Evolutionary conservation across 2,113 vertebrate genomes (phyloP), one percentile per base, ranked within the genome.

Genomic region (Carettochelys insculpta): DNA sequence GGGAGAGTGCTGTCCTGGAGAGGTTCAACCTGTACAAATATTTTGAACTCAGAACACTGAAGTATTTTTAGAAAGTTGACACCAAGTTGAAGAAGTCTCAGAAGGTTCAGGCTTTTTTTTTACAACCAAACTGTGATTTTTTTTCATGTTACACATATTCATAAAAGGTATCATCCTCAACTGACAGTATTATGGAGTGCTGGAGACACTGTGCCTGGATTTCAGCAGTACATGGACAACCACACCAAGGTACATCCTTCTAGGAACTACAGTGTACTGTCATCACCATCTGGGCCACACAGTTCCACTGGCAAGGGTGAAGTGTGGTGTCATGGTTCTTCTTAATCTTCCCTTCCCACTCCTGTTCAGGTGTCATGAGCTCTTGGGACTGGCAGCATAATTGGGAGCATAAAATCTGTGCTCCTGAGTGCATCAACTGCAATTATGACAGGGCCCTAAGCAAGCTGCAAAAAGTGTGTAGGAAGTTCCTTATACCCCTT

Each of bases 141-240:
- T 90, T 77, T 73, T 83, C 81, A 92, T 52, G 45, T 12, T 82
- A 82, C 61, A 16, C 90, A 75, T 84, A 88, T 71, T 84, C 61
- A 56, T 43, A 93, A 10, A 14, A 94, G 54, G 43, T 17, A 84
- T 27, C 38, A 25, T 48, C 11, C 43, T 14, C 61, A 5, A 79
- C 85, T 83, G 9, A 14, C 48, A 50, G 11, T 50, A 50, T 14
- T 50, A 61, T 61, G 31, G 31, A 34, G 31, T 34, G 34, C 14
- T 17, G 56, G 29, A 58, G 79, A 94, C 3, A 1, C 76, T 92
- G 75, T 81, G 83, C 87, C 73, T 80, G 87, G 22, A 87, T 90
- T 89, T 82, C 75, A 83, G 38, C 2, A 45, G 87, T 19, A 6
- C 86, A 93, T 86, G 92, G 54, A 89, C 89, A n/a, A 94, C 85